Conservation (phyloP, 2,888 invertebrate species). For the Chymomyza fuscimana region DNA sequence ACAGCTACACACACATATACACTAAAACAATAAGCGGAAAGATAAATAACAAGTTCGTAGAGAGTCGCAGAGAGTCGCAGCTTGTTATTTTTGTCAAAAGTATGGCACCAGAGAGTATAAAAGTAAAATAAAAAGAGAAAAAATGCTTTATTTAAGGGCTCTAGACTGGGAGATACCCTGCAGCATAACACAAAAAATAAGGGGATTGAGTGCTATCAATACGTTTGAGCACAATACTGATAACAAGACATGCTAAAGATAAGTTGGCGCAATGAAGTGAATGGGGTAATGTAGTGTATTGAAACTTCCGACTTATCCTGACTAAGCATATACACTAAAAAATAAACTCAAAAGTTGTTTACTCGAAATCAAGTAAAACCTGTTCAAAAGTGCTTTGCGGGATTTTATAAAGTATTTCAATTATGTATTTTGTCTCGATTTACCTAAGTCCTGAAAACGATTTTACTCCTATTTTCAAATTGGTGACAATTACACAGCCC, state of each 20-base stretch:
- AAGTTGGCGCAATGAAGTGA: no score
- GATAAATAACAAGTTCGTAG: slow-evolving; percentile 11
- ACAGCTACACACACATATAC: slow-evolving; percentile 23
- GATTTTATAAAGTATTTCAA: no score
- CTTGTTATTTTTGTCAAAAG: slow-evolving; percentile 58
- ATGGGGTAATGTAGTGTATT: no score
- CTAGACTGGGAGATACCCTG: slow-evolving; percentile 1
- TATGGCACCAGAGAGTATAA: slow-evolving; percentile 24
- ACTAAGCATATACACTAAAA: no score
- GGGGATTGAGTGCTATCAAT: background rate
- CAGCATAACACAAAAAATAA: slow-evolving; percentile 11
- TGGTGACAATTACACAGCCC: no score
- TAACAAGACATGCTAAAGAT: background rate
- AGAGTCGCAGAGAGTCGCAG: slow-evolving; percentile 15
- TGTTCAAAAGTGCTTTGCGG: no score
- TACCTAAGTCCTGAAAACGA: no score
- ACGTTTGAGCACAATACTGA: slow-evolving; percentile 15
- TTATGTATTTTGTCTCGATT: no score
- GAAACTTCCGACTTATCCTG: no score
- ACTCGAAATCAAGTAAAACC: no score
- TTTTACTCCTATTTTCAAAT: no score
- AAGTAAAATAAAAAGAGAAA: background rate
- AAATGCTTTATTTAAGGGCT: background rate
- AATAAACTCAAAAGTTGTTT: no score
- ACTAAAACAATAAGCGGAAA: slow-evolving; percentile 35